A percentile compares a stretch with the other conserved stretches of the same genome.
Evolutionary conservation across 1,140 invertebrate species (phyloP).

Genomic region (Leptopilina clavipes): DNA sequence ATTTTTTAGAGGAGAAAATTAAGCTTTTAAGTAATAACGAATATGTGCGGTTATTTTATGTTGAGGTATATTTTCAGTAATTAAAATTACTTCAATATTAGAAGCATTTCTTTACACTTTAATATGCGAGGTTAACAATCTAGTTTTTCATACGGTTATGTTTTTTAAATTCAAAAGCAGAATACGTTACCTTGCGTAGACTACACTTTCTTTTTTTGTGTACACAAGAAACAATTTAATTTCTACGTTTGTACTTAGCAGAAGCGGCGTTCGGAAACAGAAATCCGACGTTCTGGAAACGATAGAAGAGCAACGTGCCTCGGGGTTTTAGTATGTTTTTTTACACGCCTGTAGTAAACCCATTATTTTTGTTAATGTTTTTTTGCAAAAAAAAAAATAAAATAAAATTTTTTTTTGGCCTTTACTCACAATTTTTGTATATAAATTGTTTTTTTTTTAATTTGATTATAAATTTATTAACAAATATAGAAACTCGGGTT

Average conservation of each 20-base stretch:
- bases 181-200: conserved; percentile 11
- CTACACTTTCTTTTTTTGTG: conserved; percentile 15
- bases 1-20: background rate
- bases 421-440: background rate
- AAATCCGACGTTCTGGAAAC: conserved; percentile 23
- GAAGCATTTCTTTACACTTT: background rate
- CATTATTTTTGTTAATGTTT: background rate
- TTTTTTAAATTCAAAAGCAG: conserved; percentile 18
- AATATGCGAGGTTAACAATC: conserved; percentile 5
- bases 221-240: conserved; percentile 29
- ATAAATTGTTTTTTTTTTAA: background rate
- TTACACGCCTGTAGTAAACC: background rate
- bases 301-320: conserved; percentile 17
- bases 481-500: background rate
- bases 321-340: background rate
- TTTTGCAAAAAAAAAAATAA: too few species aligned
- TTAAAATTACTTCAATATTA: conserved; percentile 12
- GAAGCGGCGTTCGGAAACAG: conserved; percentile 13
- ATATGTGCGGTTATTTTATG: background rate
- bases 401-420: background rate
- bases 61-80: background rate
- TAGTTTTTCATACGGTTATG: background rate
- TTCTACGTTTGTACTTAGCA: conserved; percentile 25
- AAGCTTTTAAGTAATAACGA: background rate
- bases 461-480: conserved; percentile 4